Evolutionary conservation across 2,888 invertebrate genomes (phyloP), one percentile per base, ranked within the genome.

Genomic region (Nineta flava): DNA sequence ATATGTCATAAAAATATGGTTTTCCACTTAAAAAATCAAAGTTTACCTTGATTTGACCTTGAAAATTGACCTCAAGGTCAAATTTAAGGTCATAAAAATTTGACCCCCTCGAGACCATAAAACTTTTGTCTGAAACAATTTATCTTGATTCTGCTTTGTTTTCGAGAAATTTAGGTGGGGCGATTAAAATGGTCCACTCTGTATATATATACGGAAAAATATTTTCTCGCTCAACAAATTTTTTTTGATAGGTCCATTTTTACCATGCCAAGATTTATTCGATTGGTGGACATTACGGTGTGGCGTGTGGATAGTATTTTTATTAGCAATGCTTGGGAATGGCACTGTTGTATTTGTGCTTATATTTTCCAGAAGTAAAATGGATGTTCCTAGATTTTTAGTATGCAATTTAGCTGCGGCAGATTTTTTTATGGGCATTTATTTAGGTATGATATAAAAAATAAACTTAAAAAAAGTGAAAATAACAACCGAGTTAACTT

Each of bases 251-350:
- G 91, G 90, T 21, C 94, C 95, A 3, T 95, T 95, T 70, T 73
- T 94, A 61, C 95, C 95, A 4, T 96, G 95, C 66, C 86, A 88
- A 62, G 95, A 95, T 67, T 74, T 95, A 50, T 95, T 96, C 67
- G 94, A 94, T 64, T 95, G 94, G 94, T 95, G 95, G 95, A 92
- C 93, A 4, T 70, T 95, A 58, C 79, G 94, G 41, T 95, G 94
- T 65, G 94, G 95, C 16, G 93, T 96, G 47, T 97, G 97, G 96
- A 83, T 93, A 13, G 94, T 97, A 43, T 96, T 96, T 68, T 77
- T 96, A 51, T 74, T 95, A 58, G 94, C 96, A 40, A 81, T 97
- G 72, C 76, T 96, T 47, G 97, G 97, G 54, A 97, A 97, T 66
- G 94, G 93, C 44, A 88, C 88, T 1, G 95, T 96, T 9, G 91